Base-by-base conservation (phyloP, 2,113 vertebrate species). In the Paralichthys olivaceus region DNA sequence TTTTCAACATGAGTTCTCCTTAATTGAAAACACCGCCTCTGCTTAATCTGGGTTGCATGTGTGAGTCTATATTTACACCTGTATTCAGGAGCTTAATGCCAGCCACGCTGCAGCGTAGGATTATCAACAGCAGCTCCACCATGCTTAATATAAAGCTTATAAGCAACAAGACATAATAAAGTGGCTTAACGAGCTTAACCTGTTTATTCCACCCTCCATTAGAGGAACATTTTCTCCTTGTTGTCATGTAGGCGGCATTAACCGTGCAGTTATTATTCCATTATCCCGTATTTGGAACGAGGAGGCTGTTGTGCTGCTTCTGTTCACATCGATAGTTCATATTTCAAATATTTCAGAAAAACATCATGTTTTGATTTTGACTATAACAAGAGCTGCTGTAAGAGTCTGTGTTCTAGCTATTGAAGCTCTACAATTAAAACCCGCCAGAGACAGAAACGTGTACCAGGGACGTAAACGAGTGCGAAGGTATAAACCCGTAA, bases 1-100 rank as follows among this genome's bases (percentile, higher is more conserved):
- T 53, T 59, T 51, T 23, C 2, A 32, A 20, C 3, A 73, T 25
- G 19, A 22, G 13, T 43, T 26, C 37, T 72, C 23, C 17, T 49
- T 6, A 61, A 68, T 68, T 4, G 8, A 54, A 69, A 8, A 61
- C 26, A 49, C 37, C 43, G 34, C 61, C 32, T 17, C 1, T 22
- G 40, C 3, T 43, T 78, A 73, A 78, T 83, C 69, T 76, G 14
- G n/a, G 66, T 58, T 61, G 65, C 54, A 59, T 65, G 78, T 62
- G 56, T 34, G 19, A 73, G 65, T 80, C 83, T 91, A 83, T 88
- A 87, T 87, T 87, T 88, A 87, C 87, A 85, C 66, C 60, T 83
- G 75, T 34, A 77, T 82, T 79, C 19, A 77, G n/a, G 34, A 77
- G 72, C 65, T 90, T 90, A 87, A 61, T 71, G 55, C 22, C 79